Base-by-base conservation (phyloP, 2,888 invertebrate genomes). In the Punctoribates punctum region DNA sequence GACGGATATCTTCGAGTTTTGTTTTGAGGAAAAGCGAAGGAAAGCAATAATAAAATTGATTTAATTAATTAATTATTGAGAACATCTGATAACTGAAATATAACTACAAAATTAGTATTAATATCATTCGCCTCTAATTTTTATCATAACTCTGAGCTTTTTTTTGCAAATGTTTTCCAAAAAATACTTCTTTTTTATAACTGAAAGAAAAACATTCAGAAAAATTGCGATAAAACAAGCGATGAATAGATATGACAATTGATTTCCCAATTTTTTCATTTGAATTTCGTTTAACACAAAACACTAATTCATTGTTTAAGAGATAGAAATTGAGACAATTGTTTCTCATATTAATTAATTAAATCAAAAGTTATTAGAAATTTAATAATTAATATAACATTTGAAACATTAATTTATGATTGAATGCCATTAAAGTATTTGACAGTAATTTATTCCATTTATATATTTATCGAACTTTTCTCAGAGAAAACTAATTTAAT, bases 51-150 rank as follows among this genome's bases (percentile, higher is more conserved):
- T 54, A 54, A 54, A 20, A 54, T n/a, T 8, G n/a, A n/a, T n/a
- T 48, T 17, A 48, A 48, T 54, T 54, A 54, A 54, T 54, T 54
- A 48, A 25, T 57, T 25, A 57, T 62, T 62, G 62, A 62, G 62
- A 29, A 27, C 62, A 62, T 62, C 62, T 62, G 62, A 62, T 62
- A 62, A 62, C 2, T 15, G 2, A 48, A 17, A 2, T 15, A 48
- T 48, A 17, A 48, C 48, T 48, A 17, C 48, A 57, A 57, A 57
- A 57, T 57, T 17, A 57, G 57, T 57, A n/a, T n/a, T 25, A 62
- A 62, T 62, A 25, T 62, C 23, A 62, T 27, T 62, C 23, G 17
- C 15, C 17, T 20, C 25, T 60, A 60, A 60, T 60, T 25, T 5
- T 25, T 23, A 60, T 8, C 48, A 48, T 17, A 42, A 11, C 11